Percentiles rank a stretch among this genome's conserved stretches.
phyloP scores from a whole-genome alignment of 1,140 invertebrate genomes.

The Sycophila sp. region DNA sequence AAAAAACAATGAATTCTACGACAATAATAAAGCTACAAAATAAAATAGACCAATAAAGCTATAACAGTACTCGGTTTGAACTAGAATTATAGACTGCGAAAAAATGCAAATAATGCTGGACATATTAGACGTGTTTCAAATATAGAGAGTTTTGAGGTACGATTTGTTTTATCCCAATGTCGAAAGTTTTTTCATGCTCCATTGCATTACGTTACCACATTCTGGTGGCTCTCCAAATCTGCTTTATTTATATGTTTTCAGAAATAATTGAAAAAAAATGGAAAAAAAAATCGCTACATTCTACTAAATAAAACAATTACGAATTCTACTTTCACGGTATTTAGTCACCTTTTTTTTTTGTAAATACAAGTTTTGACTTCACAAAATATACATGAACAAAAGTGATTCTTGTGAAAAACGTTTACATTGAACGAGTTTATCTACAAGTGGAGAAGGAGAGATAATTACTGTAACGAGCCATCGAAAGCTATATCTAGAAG shows the following conservation, averaged over 20 bases:
- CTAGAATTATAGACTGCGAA: slow-evolving; percentile 39
- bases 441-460: slow-evolving; percentile 20
- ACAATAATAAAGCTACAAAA: slow-evolving; percentile 54
- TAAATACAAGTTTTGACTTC: slow-evolving; percentile 13
- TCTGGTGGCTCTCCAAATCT: slow-evolving; percentile 63
- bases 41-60: slow-evolving; percentile 53
- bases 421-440: slow-evolving; percentile 31
- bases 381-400: slow-evolving; percentile 9
- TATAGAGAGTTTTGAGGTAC: slow-evolving; percentile 25
- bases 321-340: slow-evolving; percentile 15
- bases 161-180: slow-evolving; percentile 28
- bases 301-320: slow-evolving; percentile 11
- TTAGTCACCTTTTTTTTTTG: too few relatives aligned
- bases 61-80: slow-evolving; percentile 51
- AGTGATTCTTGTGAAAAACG: slow-evolving; percentile 22
- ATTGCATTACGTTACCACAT: slow-evolving; percentile 63
- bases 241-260: slow-evolving; percentile 46
- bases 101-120: slow-evolving; percentile 36
- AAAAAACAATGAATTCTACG: slow-evolving; percentile 42
- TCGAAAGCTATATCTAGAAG: slow-evolving; percentile 29
- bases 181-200: slow-evolving; percentile 58
- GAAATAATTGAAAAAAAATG: slow-evolving; percentile 1
- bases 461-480: slow-evolving; percentile 30
- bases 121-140: slow-evolving; percentile 26
- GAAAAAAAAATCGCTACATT: slow-evolving; percentile 1